Evolutionary conservation across 2,113 vertebrate species (phyloP).

Genomic region (Platichthys stellatus): DNA sequence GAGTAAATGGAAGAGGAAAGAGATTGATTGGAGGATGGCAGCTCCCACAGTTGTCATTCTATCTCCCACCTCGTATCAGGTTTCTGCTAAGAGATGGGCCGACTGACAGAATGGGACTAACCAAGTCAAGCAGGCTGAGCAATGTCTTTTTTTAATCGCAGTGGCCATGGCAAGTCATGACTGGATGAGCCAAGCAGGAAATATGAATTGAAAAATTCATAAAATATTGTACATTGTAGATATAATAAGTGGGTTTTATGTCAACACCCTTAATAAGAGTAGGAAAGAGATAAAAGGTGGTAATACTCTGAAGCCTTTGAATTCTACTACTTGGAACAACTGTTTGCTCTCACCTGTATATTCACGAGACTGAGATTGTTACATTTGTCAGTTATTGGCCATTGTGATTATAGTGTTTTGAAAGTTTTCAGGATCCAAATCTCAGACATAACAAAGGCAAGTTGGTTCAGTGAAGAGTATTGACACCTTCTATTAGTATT

Average conservation of each 20-base stretch:
- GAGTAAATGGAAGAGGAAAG: background rate
- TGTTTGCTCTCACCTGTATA: no score
- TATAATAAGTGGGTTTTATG: background rate
- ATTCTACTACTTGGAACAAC: no score
- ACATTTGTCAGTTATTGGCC: background rate
- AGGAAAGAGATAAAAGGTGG: background rate
- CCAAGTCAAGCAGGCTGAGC: slow-evolving; percentile 52
- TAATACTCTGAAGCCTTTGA: background rate
- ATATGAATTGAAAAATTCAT: background rate
- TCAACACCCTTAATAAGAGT: background rate
- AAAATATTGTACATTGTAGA: slow-evolving; percentile 6
- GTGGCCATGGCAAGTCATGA: slow-evolving; percentile 18
- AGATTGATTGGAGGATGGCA: slow-evolving; percentile 8
- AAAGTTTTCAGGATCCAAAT: background rate
- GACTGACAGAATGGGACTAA: slow-evolving; percentile 75
- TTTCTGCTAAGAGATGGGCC: slow-evolving; percentile 55
- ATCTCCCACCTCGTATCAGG: slow-evolving; percentile 62
- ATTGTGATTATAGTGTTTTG: background rate
- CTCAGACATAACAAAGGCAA: background rate
- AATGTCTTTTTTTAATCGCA: slow-evolving; percentile 62
- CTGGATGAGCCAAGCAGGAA: background rate
- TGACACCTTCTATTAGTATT: no score
- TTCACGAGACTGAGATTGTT: no score
- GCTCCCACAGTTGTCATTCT: slow-evolving; percentile 54
- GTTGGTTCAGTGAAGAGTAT: no score